Evolutionary conservation across 2,113 vertebrate species (phyloP).

Genomic region (Pipra filicauda): DNA sequence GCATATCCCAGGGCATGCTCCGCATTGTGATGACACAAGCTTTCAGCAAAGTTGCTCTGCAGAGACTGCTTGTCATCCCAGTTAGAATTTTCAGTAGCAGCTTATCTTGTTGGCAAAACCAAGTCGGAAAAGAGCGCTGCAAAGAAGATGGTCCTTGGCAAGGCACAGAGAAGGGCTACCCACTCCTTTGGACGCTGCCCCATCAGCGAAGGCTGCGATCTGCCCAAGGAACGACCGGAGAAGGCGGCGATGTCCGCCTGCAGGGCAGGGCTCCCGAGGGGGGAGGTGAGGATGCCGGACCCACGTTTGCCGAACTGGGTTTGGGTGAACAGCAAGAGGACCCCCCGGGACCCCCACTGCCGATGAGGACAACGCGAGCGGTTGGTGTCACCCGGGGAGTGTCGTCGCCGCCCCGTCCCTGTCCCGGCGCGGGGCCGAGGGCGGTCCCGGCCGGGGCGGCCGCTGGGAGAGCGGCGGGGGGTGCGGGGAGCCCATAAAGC

Average conservation of each 20-base stretch:
- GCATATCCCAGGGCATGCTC: neutral
- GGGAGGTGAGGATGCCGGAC: accelerated
- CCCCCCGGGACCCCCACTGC: accelerated
- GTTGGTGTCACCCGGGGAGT: accelerated
- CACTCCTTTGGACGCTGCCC: neutral
- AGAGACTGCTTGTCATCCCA: neutral
- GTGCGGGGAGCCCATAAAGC: slow-evolving; percentile 36
- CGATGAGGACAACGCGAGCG: neutral
- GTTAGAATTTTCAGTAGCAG: neutral
- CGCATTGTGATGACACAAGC: accelerated
- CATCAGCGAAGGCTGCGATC: neutral
- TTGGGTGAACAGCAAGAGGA: neutral
- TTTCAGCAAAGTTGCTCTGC: neutral
- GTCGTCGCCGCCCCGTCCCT: neutral
- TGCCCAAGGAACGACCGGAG: accelerated
- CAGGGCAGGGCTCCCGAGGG: neutral
- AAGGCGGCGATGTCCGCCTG: accelerated
- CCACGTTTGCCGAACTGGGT: accelerated
- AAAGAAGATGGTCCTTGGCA: neutral
- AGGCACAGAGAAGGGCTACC: neutral
- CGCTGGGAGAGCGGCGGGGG: neutral
- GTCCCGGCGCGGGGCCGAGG: neutral
- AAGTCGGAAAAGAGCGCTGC: accelerated
- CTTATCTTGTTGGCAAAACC: neutral
- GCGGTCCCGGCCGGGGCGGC: neutral